Conservation (phyloP, 2,888 invertebrate genomes). For the Epirrhoe alternata region DNA sequence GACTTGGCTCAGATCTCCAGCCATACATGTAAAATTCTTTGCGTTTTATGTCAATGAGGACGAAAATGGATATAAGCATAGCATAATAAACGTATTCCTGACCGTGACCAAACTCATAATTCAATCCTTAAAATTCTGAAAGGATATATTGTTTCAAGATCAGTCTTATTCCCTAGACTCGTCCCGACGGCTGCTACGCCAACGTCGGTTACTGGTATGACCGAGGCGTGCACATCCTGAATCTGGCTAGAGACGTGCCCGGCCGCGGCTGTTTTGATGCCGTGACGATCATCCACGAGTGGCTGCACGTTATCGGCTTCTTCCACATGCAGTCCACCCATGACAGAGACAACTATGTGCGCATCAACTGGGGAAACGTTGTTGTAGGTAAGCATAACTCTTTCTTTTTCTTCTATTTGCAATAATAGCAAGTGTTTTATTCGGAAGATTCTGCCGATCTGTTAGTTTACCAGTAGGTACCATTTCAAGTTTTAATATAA, state of each 20-base stretch:
- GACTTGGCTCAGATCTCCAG: too few relatives aligned
- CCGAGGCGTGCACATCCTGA: constrained; percentile 68
- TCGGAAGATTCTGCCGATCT: too few relatives aligned
- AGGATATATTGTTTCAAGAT: too few relatives aligned
- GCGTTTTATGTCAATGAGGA: too few relatives aligned
- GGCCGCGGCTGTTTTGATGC: constrained; percentile 77
- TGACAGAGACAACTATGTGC: constrained; percentile 76
- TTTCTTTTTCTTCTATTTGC: neutral
- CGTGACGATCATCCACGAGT: constrained; percentile 88
- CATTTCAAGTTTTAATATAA: too few relatives aligned
- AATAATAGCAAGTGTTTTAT: too few relatives aligned
- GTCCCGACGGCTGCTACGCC: constrained; percentile 59
- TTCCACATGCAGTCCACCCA: constrained; percentile 66
- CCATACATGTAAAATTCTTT: too few relatives aligned
- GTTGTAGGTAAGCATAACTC: neutral
- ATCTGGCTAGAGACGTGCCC: constrained; percentile 69
- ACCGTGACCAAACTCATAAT: too few relatives aligned
- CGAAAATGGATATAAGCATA: too few relatives aligned
- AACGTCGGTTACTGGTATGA: constrained; percentile 56
- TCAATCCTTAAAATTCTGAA: too few relatives aligned
- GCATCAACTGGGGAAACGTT: constrained; percentile 89
- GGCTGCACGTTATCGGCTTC: constrained; percentile 72
- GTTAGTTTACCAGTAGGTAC: too few relatives aligned
- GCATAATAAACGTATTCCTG: too few relatives aligned
- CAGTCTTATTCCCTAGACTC: constrained; percentile 45